These are phyloP conservation scores for Gephyroberyx darwinii DNA, from an alignment of 2,797 vertebrate species.

Conservation along the genomic window DNA sequence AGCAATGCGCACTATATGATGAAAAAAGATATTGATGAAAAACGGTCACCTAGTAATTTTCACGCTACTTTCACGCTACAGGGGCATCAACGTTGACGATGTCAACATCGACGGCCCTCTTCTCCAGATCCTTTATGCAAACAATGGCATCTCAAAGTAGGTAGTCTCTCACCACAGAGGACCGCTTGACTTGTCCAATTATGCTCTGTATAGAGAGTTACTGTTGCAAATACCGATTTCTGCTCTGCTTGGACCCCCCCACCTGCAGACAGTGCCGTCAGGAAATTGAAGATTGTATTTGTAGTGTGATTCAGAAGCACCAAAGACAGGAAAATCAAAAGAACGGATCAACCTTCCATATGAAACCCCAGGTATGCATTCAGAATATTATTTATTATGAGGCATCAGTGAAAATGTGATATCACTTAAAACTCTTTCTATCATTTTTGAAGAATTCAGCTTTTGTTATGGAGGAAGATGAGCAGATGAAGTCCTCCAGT, in stretches of 20 bases:
- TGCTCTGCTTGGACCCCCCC: background rate
- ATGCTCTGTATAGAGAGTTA: background rate
- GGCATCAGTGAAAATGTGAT: background rate
- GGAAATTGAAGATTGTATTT: constrained; percentile 95
- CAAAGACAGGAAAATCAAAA: constrained; percentile 82
- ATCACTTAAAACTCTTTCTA: background rate
- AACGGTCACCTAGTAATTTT: constrained; percentile 8
- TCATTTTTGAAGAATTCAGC: constrained; percentile 85
- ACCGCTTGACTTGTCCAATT: background rate
- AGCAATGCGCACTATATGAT: background rate
- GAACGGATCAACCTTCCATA: constrained; percentile 79
- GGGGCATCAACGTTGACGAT: constrained; percentile 87
- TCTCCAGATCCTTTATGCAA: constrained; percentile 93
- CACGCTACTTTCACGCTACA: constrained; percentile 64
- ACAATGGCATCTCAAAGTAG: constrained; percentile 96
- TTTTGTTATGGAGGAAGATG: constrained; percentile 88
- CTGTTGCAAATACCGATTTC: background rate
- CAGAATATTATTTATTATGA: background rate
- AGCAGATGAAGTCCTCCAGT: constrained; percentile 69
- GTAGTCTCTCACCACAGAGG: constrained; percentile 34
- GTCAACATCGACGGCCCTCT: constrained; percentile 90
- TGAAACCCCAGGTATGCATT: constrained; percentile 89
- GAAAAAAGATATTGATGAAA: constrained; percentile 16
- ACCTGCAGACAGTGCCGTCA: constrained; percentile 89
- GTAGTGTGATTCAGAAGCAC: constrained; percentile 86